Evolutionary conservation across 2,113 vertebrate species (phyloP), one percentile per base, ranked within the genome.

Genomic region (Sigmodon hispidus): DNA sequence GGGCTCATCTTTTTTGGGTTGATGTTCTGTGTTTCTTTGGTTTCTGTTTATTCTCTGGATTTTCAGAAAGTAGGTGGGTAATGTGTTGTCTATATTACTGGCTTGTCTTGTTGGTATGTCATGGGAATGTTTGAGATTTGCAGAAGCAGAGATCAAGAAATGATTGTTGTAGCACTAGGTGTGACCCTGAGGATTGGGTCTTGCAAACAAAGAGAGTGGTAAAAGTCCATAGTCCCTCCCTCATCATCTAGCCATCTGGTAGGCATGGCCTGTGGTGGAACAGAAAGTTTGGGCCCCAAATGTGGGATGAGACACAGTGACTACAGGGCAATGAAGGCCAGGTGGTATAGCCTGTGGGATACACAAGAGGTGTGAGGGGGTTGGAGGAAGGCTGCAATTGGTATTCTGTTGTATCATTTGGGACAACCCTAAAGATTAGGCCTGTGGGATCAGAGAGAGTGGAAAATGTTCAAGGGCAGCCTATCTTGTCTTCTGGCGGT

Each of bases 141-240:
- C 5, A 36, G 0, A 26, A 26, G 36, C 17, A 34, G 36, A 40
- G 36, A 15, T 3, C 12, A 8, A 6, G 36, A 6, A 55, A 57
- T 57, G 11, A n/a, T 26, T n/a, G 36, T 15, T 81, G 52, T 0
- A n/a, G 2, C n/a, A n/a, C 36, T 26, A 57, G 36, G 10, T 0
- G 11, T 80, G 6, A 57, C 22, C 2, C 36, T 40, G 79, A 40
- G 11, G 36, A 40, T 8, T 81, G 5, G 22, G 36, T 59, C 52
- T 81, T 3, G 11, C 6, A 7, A 81, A n/a, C 21, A 40, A n/a
- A 40, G 52, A 57, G 11, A n/a, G 34, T 50, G 6, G 16, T 8
- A 7, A 55, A 36, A 22, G 21, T 40, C 29, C 7, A 7, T 5
- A 24, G 34, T 1, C 9, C 52, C 34, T 22, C 11, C 34, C 22